Conservation (phyloP, 2,888 invertebrate species). For the Pristionchus entomophagus region DNA sequence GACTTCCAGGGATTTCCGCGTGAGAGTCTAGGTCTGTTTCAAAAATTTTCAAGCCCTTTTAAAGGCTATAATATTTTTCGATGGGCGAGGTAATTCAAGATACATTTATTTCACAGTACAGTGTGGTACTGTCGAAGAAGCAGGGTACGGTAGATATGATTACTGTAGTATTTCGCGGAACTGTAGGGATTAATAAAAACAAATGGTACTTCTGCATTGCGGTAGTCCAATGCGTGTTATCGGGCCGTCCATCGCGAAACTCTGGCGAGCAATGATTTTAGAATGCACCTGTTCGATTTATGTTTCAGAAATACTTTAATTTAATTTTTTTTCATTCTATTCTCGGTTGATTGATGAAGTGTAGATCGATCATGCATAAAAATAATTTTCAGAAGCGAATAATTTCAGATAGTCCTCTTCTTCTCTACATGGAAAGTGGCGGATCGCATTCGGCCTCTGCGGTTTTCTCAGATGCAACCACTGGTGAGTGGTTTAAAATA, state of each 20-base stretch:
- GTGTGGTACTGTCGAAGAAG: constrained; percentile 68
- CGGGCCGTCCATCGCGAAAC: background rate
- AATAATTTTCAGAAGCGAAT: background rate
- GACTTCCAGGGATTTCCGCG: too few species aligned
- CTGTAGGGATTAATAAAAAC: too few species aligned
- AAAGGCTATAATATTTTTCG: too few species aligned
- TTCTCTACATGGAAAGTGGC: constrained; percentile 73
- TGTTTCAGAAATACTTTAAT: background rate
- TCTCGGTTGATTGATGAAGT: background rate
- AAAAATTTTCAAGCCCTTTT: too few species aligned
- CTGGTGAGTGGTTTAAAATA: constrained; percentile 42
- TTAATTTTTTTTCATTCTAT: too few species aligned
- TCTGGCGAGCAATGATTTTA: background rate
- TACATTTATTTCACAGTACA: too few species aligned
- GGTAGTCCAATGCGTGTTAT: background rate
- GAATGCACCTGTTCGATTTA: background rate
- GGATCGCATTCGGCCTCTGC: constrained; percentile 70
- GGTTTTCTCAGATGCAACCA: constrained; percentile 74
- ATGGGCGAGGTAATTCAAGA: too few species aligned
- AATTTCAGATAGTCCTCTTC: constrained; percentile 67
- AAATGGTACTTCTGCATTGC: too few species aligned
- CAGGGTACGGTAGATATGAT: constrained; percentile 55
- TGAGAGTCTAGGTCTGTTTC: too few species aligned
- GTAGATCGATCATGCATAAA: too few species aligned
- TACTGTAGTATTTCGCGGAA: constrained; percentile 28